A percentile compares a stretch with the other conserved stretches of the same genome.
phyloP scores from a whole-genome alignment of 2,113 vertebrate genomes.

The Chloropsis cyanopogon region DNA sequence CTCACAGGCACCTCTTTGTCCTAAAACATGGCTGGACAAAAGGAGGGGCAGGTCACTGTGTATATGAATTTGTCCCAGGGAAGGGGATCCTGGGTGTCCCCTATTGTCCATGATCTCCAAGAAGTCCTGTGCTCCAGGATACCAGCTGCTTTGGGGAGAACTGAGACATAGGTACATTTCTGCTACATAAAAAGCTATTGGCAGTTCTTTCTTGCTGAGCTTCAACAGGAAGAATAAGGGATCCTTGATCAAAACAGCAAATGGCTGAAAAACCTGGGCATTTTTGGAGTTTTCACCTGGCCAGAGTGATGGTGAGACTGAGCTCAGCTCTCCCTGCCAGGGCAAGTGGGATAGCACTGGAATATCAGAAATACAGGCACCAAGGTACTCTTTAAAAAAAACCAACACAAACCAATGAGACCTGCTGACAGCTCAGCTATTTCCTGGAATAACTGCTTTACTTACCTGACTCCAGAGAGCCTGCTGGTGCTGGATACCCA shows the following conservation, averaged over 20 bases:
- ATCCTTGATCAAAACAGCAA: not conserved
- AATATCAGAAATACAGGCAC: not conserved
- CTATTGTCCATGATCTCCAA: fast-evolving
- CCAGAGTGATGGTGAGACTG: not conserved
- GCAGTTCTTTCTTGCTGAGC: not conserved
- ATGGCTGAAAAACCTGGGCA: fast-evolving
- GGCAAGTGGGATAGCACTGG: not conserved
- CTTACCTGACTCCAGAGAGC: not conserved
- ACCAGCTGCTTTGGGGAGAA: not conserved
- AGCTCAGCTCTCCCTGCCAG: not conserved
- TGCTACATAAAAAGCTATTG: not conserved
- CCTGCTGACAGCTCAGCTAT: not conserved
- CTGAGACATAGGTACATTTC: not conserved
- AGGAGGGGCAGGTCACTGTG: not conserved
- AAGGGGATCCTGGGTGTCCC: not conserved
- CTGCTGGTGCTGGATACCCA: not conserved
- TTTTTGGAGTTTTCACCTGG: not conserved
- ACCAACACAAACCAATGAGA: not conserved
- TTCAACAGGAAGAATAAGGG: not conserved
- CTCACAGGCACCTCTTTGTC: not conserved
- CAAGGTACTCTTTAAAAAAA: not conserved
- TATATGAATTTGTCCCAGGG: not conserved
- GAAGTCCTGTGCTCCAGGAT: not conserved
- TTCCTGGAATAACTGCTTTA: not conserved
- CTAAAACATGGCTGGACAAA: not conserved